These are phyloP conservation scores for Protosalanx chinensis DNA, from an alignment of 2,797 vertebrate genomes.

Conservation along the genomic window DNA sequence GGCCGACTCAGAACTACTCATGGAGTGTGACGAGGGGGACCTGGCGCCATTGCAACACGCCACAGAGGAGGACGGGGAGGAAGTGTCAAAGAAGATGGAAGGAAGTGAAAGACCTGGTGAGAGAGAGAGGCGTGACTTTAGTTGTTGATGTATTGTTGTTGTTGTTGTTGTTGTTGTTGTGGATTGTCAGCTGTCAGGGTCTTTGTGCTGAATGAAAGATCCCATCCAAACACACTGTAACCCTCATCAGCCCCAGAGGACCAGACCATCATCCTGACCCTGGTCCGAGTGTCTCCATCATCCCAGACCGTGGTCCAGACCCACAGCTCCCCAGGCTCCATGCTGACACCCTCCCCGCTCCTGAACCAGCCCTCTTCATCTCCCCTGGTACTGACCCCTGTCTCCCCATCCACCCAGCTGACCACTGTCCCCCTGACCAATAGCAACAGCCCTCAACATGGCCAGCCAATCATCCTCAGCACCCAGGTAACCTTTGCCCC, in stretches of 20 bases:
- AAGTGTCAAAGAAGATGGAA: conserved; percentile 19
- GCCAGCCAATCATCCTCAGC: conserved; percentile 76
- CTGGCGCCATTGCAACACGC: conserved; percentile 82
- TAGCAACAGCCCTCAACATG: conserved; percentile 51
- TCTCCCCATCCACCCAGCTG: conserved; percentile 62
- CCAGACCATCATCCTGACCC: background rate
- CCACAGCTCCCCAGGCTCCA: conserved; percentile 68
- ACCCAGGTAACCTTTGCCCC: conserved; percentile 65
- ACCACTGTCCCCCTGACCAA: conserved; percentile 23
- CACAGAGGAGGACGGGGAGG: conserved; percentile 72
- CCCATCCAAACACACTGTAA: background rate
- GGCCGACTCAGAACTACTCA: conserved; percentile 83
- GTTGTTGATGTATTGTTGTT: background rate
- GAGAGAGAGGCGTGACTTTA: background rate
- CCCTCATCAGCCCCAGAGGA: background rate
- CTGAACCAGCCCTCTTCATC: conserved; percentile 71
- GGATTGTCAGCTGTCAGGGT: too few relatives aligned
- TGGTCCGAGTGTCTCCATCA: conserved; percentile 28
- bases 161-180: background rate
- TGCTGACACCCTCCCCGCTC: background rate
- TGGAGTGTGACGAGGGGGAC: conserved; percentile 88
- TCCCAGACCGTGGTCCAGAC: conserved; percentile 70
- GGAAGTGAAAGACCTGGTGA: background rate
- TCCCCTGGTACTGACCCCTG: conserved; percentile 65
- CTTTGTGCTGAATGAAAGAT: background rate